Base-by-base conservation (phyloP, 2,888 invertebrate genomes). In the Agrochola lychnidis region DNA sequence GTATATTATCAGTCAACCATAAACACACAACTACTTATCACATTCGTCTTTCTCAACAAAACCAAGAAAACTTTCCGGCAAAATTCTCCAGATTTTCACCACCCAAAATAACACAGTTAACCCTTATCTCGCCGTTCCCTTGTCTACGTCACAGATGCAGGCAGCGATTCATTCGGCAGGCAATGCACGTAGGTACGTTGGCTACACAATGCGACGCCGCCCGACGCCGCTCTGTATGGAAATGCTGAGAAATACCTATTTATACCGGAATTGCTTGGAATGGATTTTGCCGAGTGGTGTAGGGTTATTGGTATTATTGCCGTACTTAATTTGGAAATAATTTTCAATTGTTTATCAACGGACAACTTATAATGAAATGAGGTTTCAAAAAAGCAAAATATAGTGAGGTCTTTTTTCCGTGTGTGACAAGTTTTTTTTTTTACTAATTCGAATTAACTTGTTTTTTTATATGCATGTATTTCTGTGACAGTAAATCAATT, bases 91-190 rank as follows among this genome's bases (percentile, higher is more conserved):
- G 16, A 73, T 48, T 74, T 74, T n/a, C 59, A n/a, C 30, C 53
- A 70, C 14, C 30, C 40, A 40, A 76, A 64, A 78, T 66, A 57
- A 61, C 5, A 72, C 42, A 64, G 53, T 79, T 61, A 68, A 73
- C 71, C 78, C 82, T 72, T 74, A 61, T 87, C 84, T 86, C 42
- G 45, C 9, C 22, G 30, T 81, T 84, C 70, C 56, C 63, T 25
- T 10, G 75, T 90, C 92, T 93, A 82, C 79, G 81, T 73, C 74
- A 74, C 63, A 83, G 79, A 89, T 78, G 90, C 91, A 90, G 90
- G 90, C 91, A 90, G 89, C 88, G 92, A 92, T 92, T 94, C 93
- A 94, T 93, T 94, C 92, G 90, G 89, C 90, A 94, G 91, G 89
- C 95, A 83, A 86, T 88, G 92, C 94, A 94, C 94, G 94, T 94